phyloP scores from a whole-genome alignment of 1,140 invertebrate genomes.

The Portunus trituberculatus region DNA sequence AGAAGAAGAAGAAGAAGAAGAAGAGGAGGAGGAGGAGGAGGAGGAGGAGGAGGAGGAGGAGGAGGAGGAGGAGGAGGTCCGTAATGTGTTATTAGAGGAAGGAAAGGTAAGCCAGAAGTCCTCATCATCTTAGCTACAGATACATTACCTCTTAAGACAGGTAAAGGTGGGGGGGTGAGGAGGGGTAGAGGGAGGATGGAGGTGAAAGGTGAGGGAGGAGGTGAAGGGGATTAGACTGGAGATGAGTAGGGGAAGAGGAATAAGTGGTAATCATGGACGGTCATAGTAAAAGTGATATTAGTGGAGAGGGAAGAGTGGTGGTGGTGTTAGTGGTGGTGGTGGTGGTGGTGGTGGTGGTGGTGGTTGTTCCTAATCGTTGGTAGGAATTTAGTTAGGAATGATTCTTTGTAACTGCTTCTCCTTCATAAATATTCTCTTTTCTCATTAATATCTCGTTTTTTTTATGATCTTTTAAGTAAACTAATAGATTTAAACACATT shows the following conservation, averaged over 20 bases:
- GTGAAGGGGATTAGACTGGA: background rate
- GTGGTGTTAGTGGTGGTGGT: background rate
- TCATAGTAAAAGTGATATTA: slow-evolving; percentile 24
- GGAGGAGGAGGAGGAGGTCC: background rate
- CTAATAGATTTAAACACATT: too few relatives aligned
- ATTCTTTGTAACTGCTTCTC: too few relatives aligned
- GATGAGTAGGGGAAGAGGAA: background rate
- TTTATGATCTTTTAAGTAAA: too few relatives aligned
- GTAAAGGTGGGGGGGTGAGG: background rate
- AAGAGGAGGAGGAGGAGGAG: background rate
- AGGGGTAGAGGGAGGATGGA: background rate
- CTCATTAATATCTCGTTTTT: too few relatives aligned
- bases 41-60: background rate
- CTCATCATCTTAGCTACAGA: background rate
- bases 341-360: background rate
- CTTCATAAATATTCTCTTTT: too few relatives aligned
- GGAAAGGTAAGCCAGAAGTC: background rate
- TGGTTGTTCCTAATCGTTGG: background rate
- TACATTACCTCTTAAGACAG: background rate
- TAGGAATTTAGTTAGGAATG: too few relatives aligned
- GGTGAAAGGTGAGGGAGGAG: background rate
- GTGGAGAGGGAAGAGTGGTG: too few relatives aligned
- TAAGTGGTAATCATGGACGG: background rate
- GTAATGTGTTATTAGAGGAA: slow-evolving; percentile 1
- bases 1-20: background rate